Conservation (phyloP, 1,140 invertebrate species). For the Drosophila melanogaster region Release_6_plus_ISO1_MT NT_033777.3:4898501-4899000, state of each 20-base stretch:
- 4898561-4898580: too few species aligned
- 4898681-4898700: constrained; percentile 15
- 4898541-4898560: too few species aligned
- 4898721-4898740: not conserved
- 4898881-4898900: constrained; percentile 68
- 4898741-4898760: constrained; percentile 21
- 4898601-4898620: not conserved
- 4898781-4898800: constrained; percentile 54
- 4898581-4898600: too few species aligned
- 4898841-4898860: constrained; percentile 69
- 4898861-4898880: constrained; percentile 30
- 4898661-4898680: constrained; percentile 11
- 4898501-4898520: too few species aligned
- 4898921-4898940: constrained; percentile 14
- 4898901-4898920: constrained; percentile 39
- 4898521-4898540: too few species aligned
- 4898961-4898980: constrained; percentile 69
- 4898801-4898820: constrained; percentile 15
- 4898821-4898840: constrained; percentile 42
- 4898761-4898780: constrained; percentile 52
- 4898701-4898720: constrained; percentile 6
- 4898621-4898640: constrained; percentile 1
- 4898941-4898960: constrained; percentile 19
- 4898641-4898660: constrained; percentile 44
- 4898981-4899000: constrained; percentile 48